Evolutionary conservation across 1,140 invertebrate species (phyloP).

Genomic region (Drosophila nannoptera): DNA sequence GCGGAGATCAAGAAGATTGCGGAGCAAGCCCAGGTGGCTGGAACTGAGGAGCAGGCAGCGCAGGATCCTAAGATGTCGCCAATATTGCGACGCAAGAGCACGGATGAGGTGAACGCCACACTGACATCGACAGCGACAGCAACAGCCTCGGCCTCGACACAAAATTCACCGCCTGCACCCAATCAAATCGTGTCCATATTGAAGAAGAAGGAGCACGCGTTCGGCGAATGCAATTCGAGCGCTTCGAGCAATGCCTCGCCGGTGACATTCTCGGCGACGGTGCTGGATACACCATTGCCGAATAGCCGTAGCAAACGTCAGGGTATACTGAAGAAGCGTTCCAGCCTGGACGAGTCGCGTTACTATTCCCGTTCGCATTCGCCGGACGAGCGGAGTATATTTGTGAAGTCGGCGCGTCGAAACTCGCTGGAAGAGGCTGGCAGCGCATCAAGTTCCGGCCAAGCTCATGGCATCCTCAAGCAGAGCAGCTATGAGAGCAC

Average conservation of each 20-base stretch:
- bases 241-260: constrained; percentile 82
- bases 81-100: constrained; percentile 69
- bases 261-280: constrained; percentile 85
- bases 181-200: constrained; percentile 86
- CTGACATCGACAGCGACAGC: background rate
- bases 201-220: constrained; percentile 85
- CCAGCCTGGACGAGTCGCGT: constrained; percentile 87
- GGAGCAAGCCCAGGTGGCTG: constrained; percentile 48
- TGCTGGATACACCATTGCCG: constrained; percentile 81
- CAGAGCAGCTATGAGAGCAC: constrained; percentile 82
- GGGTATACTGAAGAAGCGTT: constrained; percentile 89
- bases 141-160: constrained; percentile 12
- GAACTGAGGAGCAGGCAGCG: background rate
- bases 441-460: constrained; percentile 39
- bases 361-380: constrained; percentile 78
- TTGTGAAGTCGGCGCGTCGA: constrained; percentile 79
- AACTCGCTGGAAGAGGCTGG: constrained; percentile 79
- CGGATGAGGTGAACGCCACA: constrained; percentile 69
- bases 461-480: constrained; percentile 84
- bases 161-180: constrained; percentile 62
- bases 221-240: constrained; percentile 79
- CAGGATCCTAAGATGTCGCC: constrained; percentile 55
- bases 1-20: constrained; percentile 68
- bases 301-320: constrained; percentile 81
- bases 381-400: constrained; percentile 75